phyloP scores from a whole-genome alignment of 2,888 invertebrate species.

The Acleris literana region DNA sequence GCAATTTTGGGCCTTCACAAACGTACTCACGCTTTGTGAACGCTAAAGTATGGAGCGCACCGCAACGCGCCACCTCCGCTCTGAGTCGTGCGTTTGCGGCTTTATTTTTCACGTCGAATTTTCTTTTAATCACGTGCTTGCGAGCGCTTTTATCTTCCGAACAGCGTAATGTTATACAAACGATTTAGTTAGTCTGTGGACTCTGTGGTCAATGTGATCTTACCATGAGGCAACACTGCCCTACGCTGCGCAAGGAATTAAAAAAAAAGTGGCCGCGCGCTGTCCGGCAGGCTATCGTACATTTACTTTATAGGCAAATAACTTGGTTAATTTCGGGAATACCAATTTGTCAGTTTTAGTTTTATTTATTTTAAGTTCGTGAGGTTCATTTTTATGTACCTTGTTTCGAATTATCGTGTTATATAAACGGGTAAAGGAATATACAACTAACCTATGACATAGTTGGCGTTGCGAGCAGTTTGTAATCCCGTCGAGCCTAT shows the following conservation, averaged over 20 bases:
- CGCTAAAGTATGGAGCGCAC: too few species aligned
- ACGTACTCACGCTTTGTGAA: too few species aligned
- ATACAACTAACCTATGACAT: constrained; percentile 31
- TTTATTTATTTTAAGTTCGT: constrained; percentile 2
- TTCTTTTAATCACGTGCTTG: too few species aligned
- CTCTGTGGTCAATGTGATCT: too few species aligned
- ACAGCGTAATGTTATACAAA: too few species aligned
- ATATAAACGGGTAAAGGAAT: not conserved
- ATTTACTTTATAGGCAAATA: not conserved
- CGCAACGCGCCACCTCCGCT: too few species aligned
- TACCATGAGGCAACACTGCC: too few species aligned
- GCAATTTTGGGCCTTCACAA: too few species aligned
- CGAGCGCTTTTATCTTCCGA: too few species aligned
- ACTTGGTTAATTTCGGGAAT: constrained; percentile 4
- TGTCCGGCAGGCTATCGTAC: not conserved
- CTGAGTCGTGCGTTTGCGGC: too few species aligned
- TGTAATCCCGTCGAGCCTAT: constrained; percentile 11
- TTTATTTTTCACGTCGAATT: too few species aligned
- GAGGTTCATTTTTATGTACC: constrained; percentile 2
- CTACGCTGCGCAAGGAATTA: not conserved
- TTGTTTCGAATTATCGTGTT: constrained; percentile 11
- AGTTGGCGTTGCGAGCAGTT: constrained; percentile 28
- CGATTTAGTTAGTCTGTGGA: too few species aligned
- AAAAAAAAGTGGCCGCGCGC: constrained; percentile 12
- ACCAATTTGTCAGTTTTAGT: not conserved